phyloP scores from a whole-genome alignment of 2,113 vertebrate species.

The Chloropsis cyanopogon region DNA sequence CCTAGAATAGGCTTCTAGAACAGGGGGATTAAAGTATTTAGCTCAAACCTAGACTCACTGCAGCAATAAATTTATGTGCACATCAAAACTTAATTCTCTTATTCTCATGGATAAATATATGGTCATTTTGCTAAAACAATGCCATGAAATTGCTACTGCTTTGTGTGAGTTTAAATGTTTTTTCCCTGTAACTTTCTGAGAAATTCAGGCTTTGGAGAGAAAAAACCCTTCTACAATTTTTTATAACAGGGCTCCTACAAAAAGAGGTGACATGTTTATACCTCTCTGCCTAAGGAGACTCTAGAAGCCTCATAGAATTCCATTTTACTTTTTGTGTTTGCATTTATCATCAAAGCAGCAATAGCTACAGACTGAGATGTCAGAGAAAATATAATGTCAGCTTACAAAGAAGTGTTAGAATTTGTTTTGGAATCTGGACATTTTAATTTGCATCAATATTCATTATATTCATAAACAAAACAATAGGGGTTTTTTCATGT shows the following conservation, averaged over 20 bases:
- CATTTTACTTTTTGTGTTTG: neutral
- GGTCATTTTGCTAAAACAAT: neutral
- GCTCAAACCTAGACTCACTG: neutral
- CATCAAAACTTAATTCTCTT: neutral
- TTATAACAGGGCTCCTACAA: neutral
- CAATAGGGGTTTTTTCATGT: neutral
- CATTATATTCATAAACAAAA: neutral
- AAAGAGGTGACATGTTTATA: neutral
- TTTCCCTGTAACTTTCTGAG: neutral
- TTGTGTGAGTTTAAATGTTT: neutral
- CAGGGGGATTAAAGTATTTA: neutral
- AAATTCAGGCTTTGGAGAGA: neutral
- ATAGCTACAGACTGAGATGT: neutral
- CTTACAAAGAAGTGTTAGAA: neutral
- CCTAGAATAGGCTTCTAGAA: neutral
- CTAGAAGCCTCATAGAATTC: neutral
- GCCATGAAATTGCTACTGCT: neutral
- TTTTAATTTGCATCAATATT: neutral
- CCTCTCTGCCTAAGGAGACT: neutral
- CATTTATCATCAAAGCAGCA: neutral
- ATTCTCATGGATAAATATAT: neutral
- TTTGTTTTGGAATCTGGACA: neutral
- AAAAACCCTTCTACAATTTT: neutral
- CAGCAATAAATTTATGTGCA: neutral
- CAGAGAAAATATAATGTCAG: neutral